Evolutionary conservation across 2,888 invertebrate genomes (phyloP).

Genomic region (Proisotoma minuta): DNA sequence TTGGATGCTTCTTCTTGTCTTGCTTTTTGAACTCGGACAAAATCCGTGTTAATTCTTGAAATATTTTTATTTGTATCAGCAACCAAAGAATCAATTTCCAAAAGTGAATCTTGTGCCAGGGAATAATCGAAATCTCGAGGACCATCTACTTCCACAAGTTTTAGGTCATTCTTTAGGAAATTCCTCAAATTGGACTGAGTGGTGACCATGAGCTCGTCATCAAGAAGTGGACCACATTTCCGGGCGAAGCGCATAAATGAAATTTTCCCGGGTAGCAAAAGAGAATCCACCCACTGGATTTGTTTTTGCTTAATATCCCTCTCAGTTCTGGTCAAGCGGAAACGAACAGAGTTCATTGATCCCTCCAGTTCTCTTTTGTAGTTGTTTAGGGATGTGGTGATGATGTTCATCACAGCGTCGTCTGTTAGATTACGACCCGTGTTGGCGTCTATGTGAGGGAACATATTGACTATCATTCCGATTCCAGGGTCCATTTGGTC

Average conservation of each 20-base stretch:
- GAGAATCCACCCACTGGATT: neutral
- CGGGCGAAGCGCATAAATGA: neutral
- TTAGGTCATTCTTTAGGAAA: neutral
- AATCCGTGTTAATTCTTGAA: no score
- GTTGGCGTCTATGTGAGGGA: neutral
- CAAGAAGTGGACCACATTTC: neutral
- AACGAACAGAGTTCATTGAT: neutral
- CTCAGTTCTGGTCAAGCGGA: no score
- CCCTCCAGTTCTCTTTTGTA: neutral
- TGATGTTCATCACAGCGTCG: neutral
- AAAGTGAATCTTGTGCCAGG: neutral
- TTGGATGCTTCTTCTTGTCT: no score
- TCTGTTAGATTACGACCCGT: neutral
- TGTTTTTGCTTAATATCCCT: neutral
- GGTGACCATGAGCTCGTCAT: neutral
- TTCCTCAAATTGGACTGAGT: neutral
- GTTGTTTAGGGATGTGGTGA: neutral
- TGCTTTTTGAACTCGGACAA: no score
- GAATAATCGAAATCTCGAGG: neutral
- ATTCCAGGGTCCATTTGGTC: neutral
- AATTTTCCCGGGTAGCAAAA: neutral
- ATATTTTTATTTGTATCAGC: neutral
- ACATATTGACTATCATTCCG: neutral
- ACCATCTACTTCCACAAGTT: neutral
- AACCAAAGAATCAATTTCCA: neutral